Evolutionary conservation across 2,797 vertebrate genomes (phyloP).

Genomic region (Chaetodon trifasciatus): DNA sequence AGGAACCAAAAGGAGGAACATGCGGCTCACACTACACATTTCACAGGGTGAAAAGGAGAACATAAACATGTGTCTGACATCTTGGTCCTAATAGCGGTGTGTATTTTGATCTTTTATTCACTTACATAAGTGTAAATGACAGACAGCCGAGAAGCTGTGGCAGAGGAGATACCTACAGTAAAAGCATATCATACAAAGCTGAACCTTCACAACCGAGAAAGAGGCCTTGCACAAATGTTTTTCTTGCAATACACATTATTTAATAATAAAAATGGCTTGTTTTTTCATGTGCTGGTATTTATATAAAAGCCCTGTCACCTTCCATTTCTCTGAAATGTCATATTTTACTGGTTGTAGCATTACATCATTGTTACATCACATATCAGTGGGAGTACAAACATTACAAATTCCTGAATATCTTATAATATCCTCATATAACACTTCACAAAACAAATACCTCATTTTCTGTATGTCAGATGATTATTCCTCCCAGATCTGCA

Average conservation of each 20-base stretch:
- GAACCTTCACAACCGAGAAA: not conserved
- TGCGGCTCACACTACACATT: constrained; percentile 32
- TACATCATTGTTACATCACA: not conserved
- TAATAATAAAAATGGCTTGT: not conserved
- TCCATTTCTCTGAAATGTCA: not conserved
- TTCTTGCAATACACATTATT: not conserved
- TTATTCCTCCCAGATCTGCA: not conserved
- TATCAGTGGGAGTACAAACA: not conserved
- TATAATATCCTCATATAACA: not conserved
- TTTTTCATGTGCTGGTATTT: not conserved
- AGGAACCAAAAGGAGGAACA: constrained; percentile 65
- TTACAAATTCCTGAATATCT: not conserved
- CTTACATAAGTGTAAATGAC: not conserved
- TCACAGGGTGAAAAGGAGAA: constrained; percentile 58
- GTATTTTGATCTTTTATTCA: not conserved
- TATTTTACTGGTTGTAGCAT: not conserved
- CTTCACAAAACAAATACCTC: not conserved
- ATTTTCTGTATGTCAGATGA: not conserved
- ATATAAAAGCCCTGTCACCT: not conserved
- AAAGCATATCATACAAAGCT: not conserved
- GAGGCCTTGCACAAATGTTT: not conserved
- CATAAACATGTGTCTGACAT: constrained; percentile 27
- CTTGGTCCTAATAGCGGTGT: not conserved
- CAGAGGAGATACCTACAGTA: not conserved
- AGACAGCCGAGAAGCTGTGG: not conserved